phyloP scores from a whole-genome alignment of 2,888 invertebrate genomes.

The Cerceris rybyensis region DNA sequence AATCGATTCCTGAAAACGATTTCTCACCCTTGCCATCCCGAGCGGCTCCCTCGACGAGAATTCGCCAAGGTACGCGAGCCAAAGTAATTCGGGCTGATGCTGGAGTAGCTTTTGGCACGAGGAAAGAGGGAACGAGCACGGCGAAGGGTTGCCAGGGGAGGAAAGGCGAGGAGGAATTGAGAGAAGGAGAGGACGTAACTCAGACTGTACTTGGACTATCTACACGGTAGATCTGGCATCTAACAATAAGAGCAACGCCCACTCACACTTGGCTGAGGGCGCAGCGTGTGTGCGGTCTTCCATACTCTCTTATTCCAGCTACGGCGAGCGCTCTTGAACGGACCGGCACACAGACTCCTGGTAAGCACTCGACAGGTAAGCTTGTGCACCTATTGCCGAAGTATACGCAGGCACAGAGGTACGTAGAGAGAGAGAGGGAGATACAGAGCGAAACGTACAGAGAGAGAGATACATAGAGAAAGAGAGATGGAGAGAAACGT shows the following conservation, averaged over 20 bases:
- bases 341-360: background rate
- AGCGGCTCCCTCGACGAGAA: conserved; percentile 5
- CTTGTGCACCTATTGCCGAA: conserved; percentile 17
- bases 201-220: conserved; percentile 71
- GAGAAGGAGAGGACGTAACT: conserved; percentile 67
- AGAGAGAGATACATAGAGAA: conserved; percentile 58
- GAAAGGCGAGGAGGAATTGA: background rate
- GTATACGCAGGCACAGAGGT: too few relatives aligned
- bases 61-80: conserved; percentile 25
- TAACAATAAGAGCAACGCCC: conserved; percentile 71
- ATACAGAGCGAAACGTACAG: too few relatives aligned
- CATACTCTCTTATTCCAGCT: conserved; percentile 10
- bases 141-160: conserved; percentile 1
- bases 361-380: conserved; percentile 48
- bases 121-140: conserved; percentile 1
- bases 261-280: conserved; percentile 63
- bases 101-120: conserved; percentile 37
- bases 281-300: conserved; percentile 23
- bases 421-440: too few relatives aligned
- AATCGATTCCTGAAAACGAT: conserved; percentile 25
- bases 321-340: conserved; percentile 16
- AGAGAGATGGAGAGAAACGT: too few relatives aligned
- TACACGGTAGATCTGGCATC: conserved; percentile 73
- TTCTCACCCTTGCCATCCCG: conserved; percentile 2
- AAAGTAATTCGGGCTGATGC: conserved; percentile 35